Evolutionary conservation across 2,888 invertebrate species (phyloP).

Genomic region (Galerucella nymphaeae): DNA sequence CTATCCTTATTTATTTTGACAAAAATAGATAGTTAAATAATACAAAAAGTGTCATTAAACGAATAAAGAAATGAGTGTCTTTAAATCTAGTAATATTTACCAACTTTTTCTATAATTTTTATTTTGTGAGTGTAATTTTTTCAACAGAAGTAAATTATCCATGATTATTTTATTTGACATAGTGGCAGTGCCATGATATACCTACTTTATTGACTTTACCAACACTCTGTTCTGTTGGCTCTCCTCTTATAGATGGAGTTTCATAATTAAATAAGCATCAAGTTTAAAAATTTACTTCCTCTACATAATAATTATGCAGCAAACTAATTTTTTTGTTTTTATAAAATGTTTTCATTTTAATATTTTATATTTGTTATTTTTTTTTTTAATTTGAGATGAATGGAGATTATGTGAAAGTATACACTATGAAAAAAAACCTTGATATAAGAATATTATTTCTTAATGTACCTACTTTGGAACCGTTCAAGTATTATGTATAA

Average conservation of each 20-base stretch:
- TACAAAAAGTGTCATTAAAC: not conserved
- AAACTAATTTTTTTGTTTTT: conserved; percentile 6
- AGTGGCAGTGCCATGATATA: too few species aligned
- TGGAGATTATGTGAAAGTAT: conserved; percentile 2
- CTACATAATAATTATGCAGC: not conserved
- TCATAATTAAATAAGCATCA: not conserved
- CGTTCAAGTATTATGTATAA: too few species aligned
- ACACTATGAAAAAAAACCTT: not conserved
- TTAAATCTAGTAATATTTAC: too few species aligned
- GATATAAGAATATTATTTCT: not conserved
- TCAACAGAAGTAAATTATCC: too few species aligned
- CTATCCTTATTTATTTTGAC: conserved; percentile 4
- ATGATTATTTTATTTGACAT: too few species aligned
- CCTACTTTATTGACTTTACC: too few species aligned
- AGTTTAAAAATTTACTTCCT: not conserved
- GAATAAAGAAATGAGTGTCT: too few species aligned
- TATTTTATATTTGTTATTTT: conserved; percentile 15
- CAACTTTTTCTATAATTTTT: too few species aligned
- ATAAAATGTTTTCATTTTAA: conserved; percentile 16
- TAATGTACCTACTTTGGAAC: not conserved
- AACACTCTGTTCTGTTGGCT: too few species aligned
- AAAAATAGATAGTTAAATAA: not conserved
- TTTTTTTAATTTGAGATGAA: conserved; percentile 1
- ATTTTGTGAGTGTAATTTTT: too few species aligned
- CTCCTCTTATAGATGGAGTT: not conserved